Conservation (phyloP, 2,797 vertebrate species). For the Megalops cyprinoides region DNA sequence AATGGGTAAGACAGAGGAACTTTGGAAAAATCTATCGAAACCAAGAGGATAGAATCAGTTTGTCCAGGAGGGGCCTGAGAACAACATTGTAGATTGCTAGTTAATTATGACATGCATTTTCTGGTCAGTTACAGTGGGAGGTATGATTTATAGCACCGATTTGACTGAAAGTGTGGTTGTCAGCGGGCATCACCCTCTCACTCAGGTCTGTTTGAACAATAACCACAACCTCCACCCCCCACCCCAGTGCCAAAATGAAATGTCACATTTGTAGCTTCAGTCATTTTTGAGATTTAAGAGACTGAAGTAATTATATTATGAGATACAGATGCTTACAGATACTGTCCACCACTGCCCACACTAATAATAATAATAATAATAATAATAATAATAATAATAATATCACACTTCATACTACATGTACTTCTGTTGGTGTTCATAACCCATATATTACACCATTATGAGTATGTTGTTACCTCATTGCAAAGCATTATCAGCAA, state of each 20-base stretch:
- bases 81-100: neutral
- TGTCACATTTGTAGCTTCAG: too few species aligned
- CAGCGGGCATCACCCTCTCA: neutral
- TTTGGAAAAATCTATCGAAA: neutral
- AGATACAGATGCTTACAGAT: too few species aligned
- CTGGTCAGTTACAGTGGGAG: neutral
- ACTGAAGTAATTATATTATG: too few species aligned
- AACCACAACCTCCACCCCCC: too few species aligned
- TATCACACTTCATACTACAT: too few species aligned
- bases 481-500: neutral
- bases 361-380: too few species aligned
- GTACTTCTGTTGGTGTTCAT: too few species aligned
- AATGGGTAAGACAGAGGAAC: neutral
- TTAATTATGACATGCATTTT: neutral
- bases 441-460: neutral
- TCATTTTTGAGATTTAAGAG: too few species aligned
- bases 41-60: neutral
- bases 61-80: neutral
- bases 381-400: too few species aligned
- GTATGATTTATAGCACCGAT: neutral
- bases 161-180: neutral
- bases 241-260: too few species aligned
- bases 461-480: neutral
- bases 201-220: neutral
- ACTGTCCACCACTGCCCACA: too few species aligned